Evolutionary conservation across 1,140 invertebrate genomes (phyloP), one percentile per base, ranked within the genome.

Genomic region (Phocides pigmalion): DNA sequence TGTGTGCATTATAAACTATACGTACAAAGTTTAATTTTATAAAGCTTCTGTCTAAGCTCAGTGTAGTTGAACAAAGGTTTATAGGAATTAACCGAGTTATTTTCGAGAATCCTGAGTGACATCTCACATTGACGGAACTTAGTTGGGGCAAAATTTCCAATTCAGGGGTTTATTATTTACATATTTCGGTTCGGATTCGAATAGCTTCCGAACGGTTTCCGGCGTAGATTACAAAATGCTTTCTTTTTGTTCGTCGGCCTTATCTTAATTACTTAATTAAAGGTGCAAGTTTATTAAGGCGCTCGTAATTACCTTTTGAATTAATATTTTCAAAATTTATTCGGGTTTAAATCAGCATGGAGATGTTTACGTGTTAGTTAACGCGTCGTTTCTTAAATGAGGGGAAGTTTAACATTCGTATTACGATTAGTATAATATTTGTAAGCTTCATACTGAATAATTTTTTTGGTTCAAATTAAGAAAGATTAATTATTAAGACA

Each of bases 191-290:
- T 81, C 67, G 65, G 76, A 78, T 75, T 76, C 69, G 70, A 73
- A 73, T 71, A 78, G 79, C 82, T 89, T 79, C 79, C 76, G 83
- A 82, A 66, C 66, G 71, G 74, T 66, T 84, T 86, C 84, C 81
- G 80, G 79, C 41, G 70, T 77, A 83, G 84, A 84, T 85, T 85
- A 83, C 77, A 73, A 80, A 81, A 71, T 70, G 72, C 51, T 84
- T 80, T 75, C 79, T 80, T 84, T 83, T 81, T 80, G 79, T 72
- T 62, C 72, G 46, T 50, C 61, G 32, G n/a, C 32, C 64, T 76
- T 84, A 87, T 87, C 81, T 86, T 85, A 82, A 88, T 82, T 87
- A 81, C 79, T 89, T 83, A 89, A 87, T 87, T 87, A 86, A 82
- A 62, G 72, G 49, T 64, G 68, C 64, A 64, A 50, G 66, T 61